Evolutionary conservation across 2,113 vertebrate genomes (phyloP).

Genomic region (Oryzias celebensis): DNA sequence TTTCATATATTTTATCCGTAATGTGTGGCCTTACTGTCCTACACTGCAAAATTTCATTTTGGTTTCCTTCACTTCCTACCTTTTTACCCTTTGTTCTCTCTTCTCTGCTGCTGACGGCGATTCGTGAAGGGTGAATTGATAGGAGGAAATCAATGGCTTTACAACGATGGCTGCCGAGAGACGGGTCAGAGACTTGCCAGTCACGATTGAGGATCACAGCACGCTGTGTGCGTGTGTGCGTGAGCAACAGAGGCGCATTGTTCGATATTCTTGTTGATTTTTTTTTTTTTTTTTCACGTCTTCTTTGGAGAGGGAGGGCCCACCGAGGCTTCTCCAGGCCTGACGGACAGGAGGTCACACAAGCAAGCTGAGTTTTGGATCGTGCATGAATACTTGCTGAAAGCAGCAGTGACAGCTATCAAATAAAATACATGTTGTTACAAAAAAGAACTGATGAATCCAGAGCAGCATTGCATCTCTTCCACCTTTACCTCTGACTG

Average conservation of each 20-base stretch:
- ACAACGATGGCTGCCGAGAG: constrained; percentile 25
- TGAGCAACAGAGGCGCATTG: constrained; percentile 5
- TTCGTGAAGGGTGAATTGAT: constrained; percentile 54
- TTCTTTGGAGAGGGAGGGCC: constrained; percentile 23
- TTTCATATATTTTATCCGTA: background rate
- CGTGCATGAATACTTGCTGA: too few species aligned
- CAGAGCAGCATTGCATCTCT: too few species aligned
- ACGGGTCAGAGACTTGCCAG: constrained; percentile 29
- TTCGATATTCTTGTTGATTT: constrained; percentile 52
- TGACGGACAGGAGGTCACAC: constrained; percentile 46
- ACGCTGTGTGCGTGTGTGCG: background rate
- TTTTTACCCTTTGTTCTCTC: constrained; percentile 15
- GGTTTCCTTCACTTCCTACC: constrained; percentile 1
- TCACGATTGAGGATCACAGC: background rate
- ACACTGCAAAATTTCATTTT: background rate
- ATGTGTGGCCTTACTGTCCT: background rate
- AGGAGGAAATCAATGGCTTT: constrained; percentile 61
- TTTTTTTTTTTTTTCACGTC: constrained; percentile 35
- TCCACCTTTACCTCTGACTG: too few species aligned
- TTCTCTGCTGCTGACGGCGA: constrained; percentile 36
- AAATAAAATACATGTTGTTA: too few species aligned
- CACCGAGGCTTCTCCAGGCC: constrained; percentile 23
- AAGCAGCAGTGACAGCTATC: too few species aligned
- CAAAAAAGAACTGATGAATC: too few species aligned
- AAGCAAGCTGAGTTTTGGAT: background rate